Evolutionary conservation across 2,113 vertebrate genomes (phyloP).

Genomic region (Archocentrus centrarchus): DNA sequence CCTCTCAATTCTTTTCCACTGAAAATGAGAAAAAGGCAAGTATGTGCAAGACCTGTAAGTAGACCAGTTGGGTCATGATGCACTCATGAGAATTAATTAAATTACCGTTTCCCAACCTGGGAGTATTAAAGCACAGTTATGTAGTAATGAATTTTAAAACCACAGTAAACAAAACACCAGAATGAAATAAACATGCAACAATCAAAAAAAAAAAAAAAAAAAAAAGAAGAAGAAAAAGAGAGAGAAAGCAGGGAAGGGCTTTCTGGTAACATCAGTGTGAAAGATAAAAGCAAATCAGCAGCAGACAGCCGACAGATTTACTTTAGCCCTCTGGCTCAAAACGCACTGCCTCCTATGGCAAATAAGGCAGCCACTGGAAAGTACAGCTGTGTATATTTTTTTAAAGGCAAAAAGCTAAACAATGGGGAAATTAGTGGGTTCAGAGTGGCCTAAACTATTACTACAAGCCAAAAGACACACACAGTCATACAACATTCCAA

Average conservation of each 20-base stretch:
- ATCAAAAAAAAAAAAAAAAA: neutral
- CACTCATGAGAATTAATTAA: conserved; percentile 50
- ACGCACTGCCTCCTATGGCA: conserved; percentile 47
- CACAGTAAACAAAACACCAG: conserved; percentile 31
- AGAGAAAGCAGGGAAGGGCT: conserved; percentile 13
- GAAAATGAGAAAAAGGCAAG: conserved; percentile 47
- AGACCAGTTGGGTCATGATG: conserved; percentile 57
- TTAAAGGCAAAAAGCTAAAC: conserved; percentile 19
- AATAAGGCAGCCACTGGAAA: conserved; percentile 49
- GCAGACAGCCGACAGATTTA: conserved; percentile 58
- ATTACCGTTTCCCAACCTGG: conserved; percentile 21
- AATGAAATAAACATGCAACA: conserved; percentile 36
- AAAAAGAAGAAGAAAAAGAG: neutral
- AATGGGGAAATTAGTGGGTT: conserved; percentile 29
- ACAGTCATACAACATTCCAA: neutral
- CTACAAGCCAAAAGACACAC: conserved; percentile 16
- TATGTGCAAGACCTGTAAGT: conserved; percentile 57
- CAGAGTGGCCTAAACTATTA: conserved; percentile 11
- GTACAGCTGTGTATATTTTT: conserved; percentile 32
- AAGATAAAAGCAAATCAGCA: conserved; percentile 60
- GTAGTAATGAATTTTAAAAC: neutral
- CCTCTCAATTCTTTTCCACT: conserved; percentile 11
- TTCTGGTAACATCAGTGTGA: conserved; percentile 50
- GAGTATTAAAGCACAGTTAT: neutral
- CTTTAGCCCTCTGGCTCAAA: conserved; percentile 44